Evolutionary conservation across 2,113 vertebrate genomes (phyloP), one percentile per base, ranked within the genome.

Genomic region (Nothobranchius furzeri): DNA sequence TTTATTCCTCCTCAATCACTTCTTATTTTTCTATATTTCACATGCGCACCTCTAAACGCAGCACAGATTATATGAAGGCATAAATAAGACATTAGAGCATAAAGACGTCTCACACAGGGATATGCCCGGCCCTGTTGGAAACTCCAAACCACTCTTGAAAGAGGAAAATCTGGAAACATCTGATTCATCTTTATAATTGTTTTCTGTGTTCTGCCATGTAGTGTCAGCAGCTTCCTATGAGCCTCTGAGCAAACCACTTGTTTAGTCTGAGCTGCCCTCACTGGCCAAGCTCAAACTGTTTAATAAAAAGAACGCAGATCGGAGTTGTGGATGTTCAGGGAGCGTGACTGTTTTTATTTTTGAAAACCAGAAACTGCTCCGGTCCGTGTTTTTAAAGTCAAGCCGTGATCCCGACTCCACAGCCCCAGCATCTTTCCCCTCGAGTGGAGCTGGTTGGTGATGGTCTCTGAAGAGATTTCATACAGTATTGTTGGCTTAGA

Each of bases 341-440:
- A 68, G 70, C 64, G 8, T 64, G 63, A 71, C 73, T 20, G 36
- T 68, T 82, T 79, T 79, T 72, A 78, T 81, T 87, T 87, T 79
- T 68, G 61, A 81, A 79, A 65, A 17, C 14, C 35, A 3, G 17
- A 9, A 48, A 60, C 59, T 63, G 54, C 76, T 80, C 35, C 65
- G 46, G 66, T 60, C 70, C 40, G n/a, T 68, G 67, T 89, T 85
- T 89, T 85, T 74, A 75, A 72, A 74, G 70, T 79, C 54, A 79
- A 66, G 68, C 57, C 63, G 54, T 68, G 45, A 71, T 73, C 72
- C 40, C 57, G 75, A 56, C 50, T 37, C 53, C 66, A 64, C 12
- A 87, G 81, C 73, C 78, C 80, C 78, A 85, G 78, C 81, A 85
- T 78, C 64, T 84, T 85, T 89, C 84, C 79, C 62, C 75, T 68